Base-by-base conservation (phyloP, 2,797 vertebrate genomes). In the Glyptemys insculpta region DNA sequence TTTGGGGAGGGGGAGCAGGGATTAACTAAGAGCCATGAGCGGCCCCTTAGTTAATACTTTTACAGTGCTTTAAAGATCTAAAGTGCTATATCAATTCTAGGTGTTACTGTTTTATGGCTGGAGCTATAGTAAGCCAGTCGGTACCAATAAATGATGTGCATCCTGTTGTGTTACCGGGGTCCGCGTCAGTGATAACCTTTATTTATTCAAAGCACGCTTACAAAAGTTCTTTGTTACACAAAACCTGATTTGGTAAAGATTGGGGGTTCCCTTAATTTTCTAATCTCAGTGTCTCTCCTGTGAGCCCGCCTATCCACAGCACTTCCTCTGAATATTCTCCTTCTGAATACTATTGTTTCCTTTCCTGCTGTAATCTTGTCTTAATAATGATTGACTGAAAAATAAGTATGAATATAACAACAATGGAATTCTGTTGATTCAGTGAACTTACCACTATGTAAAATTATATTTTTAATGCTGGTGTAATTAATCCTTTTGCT, bases 401-500 rank as follows among this genome's bases (percentile, higher is more conserved):
- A 78, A 44, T 49, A 47, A 78, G 27, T 41, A 72, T 72, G 68
- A 72, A 41, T 21, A 29, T 78, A 78, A 50, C 81, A 86, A 87
- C 93, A 89, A 16, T 19, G 87, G 1, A 1, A 78, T 12, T 52
- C 74, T 90, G 47, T 83, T 81, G 83, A 81, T 81, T 80, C 86
- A 90, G 86, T 5, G 54, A 86, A 52, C 68, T 25, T 62, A 68
- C 94, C 44, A 59, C 44, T 87, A 92, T 0, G 0, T 81, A 83
- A 81, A 89, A 56, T 82, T 93, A 85, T 85, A 47, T 83, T 93
- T 34, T 93, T 97, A 83, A 96, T 81, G 41, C 92, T 87, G 88
- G 88, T 81, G 88, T 68, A 62, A 93, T 94, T 89, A 95, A 97
- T 94, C 86, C 90, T 91, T 88, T 53, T 93, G 80, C 94, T 93